Conservation (phyloP, 1,140 invertebrate species). For the Nasonia longicornis region DNA sequence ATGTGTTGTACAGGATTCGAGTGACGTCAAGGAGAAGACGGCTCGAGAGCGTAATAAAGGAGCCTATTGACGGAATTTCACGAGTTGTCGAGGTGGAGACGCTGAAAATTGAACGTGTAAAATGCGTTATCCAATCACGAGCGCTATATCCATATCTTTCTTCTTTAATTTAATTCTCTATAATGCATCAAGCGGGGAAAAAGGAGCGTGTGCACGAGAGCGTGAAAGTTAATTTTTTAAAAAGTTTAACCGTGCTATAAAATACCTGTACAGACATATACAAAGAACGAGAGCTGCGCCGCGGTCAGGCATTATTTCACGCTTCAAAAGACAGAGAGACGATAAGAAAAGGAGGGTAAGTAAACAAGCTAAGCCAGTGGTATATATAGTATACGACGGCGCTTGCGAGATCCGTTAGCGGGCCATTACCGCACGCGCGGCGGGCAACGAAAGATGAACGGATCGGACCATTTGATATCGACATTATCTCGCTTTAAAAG, state of each 20-base stretch:
- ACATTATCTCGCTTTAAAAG: constrained; percentile 33
- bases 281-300: too few species aligned
- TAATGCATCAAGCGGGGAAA: too few species aligned
- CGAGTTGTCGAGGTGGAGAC: background rate
- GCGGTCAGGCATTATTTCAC: background rate
- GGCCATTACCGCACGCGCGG: background rate
- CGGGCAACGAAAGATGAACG: background rate
- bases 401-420: background rate
- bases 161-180: too few species aligned
- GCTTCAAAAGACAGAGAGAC: background rate
- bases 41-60: background rate
- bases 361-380: background rate
- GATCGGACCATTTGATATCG: constrained; percentile 6
- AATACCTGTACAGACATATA: too few species aligned
- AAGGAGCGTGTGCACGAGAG: too few species aligned
- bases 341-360: background rate
- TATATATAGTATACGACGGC: too few species aligned
- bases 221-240: too few species aligned
- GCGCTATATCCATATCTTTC: too few species aligned
- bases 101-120: too few species aligned
- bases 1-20: background rate
- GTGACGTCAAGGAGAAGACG: background rate
- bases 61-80: background rate
- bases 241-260: too few species aligned
- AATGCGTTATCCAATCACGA: too few species aligned